A percentile compares a stretch with the other conserved stretches of the same genome.
phyloP scores from a whole-genome alignment of 2,888 invertebrate genomes.

The Ellobium chinense region DNA sequence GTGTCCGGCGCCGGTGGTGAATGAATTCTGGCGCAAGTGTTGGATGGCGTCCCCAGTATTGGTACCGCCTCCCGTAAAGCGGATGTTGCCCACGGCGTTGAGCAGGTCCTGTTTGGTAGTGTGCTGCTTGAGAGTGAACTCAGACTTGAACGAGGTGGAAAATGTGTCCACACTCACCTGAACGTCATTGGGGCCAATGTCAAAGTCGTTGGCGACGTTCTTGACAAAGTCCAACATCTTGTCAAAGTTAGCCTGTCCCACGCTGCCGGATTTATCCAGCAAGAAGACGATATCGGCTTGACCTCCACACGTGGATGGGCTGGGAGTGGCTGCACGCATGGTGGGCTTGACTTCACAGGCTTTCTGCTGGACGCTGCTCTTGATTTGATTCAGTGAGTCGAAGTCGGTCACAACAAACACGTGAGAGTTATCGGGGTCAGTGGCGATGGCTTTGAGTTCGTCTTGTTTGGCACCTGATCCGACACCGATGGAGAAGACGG shows the following conservation, averaged over 20 bases:
- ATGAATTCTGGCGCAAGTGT: slow-evolving; percentile 57
- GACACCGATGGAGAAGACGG: slow-evolving; percentile 69
- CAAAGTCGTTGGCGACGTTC: slow-evolving; percentile 59
- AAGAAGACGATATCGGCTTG: slow-evolving; percentile 23
- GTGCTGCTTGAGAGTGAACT: slow-evolving; percentile 63
- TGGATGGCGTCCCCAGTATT: slow-evolving; percentile 64
- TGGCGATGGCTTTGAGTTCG: slow-evolving; percentile 68
- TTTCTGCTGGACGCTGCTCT: slow-evolving; percentile 59
- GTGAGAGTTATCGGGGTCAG: slow-evolving; percentile 64
- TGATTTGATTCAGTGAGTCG: slow-evolving; percentile 63
- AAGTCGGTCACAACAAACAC: slow-evolving; percentile 69
- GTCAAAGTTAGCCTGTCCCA: not conserved
- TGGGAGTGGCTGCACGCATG: slow-evolving; percentile 5
- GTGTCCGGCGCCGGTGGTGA: slow-evolving; percentile 58
- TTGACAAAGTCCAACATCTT: not conserved
- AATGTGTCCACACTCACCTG: slow-evolving; percentile 64
- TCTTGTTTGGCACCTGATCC: slow-evolving; percentile 56
- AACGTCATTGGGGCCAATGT: slow-evolving; percentile 60
- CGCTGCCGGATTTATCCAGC: not conserved
- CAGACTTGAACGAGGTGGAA: slow-evolving; percentile 54
- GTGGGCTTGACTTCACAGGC: slow-evolving; percentile 48
- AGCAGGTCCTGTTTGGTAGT: slow-evolving; percentile 40
- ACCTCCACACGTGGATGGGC: slow-evolving; percentile 55
- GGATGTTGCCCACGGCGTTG: slow-evolving; percentile 31
- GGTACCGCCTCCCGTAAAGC: slow-evolving; percentile 58